These are phyloP conservation scores for Rachycentron canadum DNA, from an alignment of 2,797 vertebrate species.

Conservation along the genomic window DNA sequence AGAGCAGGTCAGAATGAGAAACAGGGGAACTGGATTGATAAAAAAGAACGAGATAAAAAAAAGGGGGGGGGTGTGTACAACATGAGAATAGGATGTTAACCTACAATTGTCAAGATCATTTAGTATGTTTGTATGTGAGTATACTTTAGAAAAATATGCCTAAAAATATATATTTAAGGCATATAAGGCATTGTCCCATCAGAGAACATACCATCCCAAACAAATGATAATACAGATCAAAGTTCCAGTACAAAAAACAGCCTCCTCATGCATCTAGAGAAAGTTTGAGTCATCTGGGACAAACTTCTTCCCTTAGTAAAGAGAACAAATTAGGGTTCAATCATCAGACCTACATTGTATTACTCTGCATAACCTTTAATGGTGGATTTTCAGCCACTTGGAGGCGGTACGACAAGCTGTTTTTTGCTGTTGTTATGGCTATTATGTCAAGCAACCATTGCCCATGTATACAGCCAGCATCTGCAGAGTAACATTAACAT, in stretches of 20 bases:
- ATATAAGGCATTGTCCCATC: neutral
- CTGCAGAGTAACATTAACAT: neutral
- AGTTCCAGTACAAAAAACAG: neutral
- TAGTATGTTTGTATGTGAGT: too few species aligned
- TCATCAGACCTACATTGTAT: neutral
- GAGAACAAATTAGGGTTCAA: neutral
- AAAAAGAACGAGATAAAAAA: neutral
- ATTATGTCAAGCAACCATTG: neutral
- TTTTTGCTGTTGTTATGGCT: neutral
- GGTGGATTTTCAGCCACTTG: neutral
- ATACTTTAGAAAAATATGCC: too few species aligned
- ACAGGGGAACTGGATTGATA: neutral
- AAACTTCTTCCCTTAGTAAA: neutral
- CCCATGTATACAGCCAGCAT: neutral
- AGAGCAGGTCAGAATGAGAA: constrained; percentile 14
- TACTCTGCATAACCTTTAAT: neutral
- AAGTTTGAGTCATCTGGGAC: neutral
- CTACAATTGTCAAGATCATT: neutral
- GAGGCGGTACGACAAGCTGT: neutral
- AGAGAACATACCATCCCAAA: neutral
- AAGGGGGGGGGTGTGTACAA: neutral
- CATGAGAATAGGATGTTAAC: constrained; percentile 19
- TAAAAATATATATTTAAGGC: too few species aligned
- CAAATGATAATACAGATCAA: constrained; percentile 1
- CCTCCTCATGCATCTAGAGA: neutral